These are phyloP conservation scores for Agonopterix arenella DNA, from an alignment of 2,888 invertebrate genomes.

Conservation along the genomic window DNA sequence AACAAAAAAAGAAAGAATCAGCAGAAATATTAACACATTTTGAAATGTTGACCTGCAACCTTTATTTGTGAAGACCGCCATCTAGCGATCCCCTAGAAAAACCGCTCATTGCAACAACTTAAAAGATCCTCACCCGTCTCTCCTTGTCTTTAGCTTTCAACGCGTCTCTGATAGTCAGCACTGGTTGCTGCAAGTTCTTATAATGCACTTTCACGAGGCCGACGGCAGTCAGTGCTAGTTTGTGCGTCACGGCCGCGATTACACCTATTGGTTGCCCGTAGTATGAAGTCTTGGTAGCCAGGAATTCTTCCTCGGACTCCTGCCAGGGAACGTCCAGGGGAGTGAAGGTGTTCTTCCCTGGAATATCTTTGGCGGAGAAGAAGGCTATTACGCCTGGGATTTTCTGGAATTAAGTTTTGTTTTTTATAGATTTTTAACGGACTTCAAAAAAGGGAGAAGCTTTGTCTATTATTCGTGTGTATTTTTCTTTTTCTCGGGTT, in stretches of 20 bases:
- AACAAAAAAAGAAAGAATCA: no score
- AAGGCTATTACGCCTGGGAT: constrained; percentile 80
- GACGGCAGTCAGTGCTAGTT: constrained; percentile 48
- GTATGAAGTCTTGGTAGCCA: constrained; percentile 76
- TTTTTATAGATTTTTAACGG: no score
- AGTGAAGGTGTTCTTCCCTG: constrained; percentile 77
- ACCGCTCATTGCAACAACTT: neutral
- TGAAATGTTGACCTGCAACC: neutral
- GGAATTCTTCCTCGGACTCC: constrained; percentile 61
- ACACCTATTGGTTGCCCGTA: constrained; percentile 87
- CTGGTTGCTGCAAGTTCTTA: constrained; percentile 50
- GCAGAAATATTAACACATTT: no score
- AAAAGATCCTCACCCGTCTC: constrained; percentile 41
- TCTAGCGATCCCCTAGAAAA: neutral
- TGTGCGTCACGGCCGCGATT: constrained; percentile 80
- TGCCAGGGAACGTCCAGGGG: constrained; percentile 33
- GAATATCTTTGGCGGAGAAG: constrained; percentile 80
- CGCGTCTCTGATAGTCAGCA: constrained; percentile 67
- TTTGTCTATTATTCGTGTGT: no score
- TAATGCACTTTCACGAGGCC: constrained; percentile 73
- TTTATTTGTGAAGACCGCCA: no score
- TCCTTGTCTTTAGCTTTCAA: constrained; percentile 60
- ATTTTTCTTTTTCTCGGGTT: no score
- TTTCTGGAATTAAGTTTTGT: constrained; percentile 43
- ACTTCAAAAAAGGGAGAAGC: no score